phyloP scores from a whole-genome alignment of 2,113 vertebrate genomes.

The Mirounga angustirostris region DNA sequence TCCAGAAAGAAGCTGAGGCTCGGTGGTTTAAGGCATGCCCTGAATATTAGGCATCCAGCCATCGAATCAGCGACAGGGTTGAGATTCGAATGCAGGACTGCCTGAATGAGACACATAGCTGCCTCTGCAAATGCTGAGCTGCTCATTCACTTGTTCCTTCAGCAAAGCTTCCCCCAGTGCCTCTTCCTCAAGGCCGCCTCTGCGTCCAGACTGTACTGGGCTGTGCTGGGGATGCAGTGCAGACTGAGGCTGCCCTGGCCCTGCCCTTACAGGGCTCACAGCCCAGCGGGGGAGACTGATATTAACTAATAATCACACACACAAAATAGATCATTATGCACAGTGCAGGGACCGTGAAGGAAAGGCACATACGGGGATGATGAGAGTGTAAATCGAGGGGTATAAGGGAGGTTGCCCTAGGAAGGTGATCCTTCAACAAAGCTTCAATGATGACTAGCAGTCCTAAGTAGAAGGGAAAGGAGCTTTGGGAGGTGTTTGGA shows the following conservation, averaged over 20 bases:
- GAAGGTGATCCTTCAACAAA: background rate
- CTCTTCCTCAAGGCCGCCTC: background rate
- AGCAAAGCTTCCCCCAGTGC: background rate
- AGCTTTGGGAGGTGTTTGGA: background rate
- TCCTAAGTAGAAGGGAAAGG: background rate
- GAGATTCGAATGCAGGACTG: fast-evolving
- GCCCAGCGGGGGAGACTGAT: background rate
- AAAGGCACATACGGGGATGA: background rate
- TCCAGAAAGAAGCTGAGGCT: background rate
- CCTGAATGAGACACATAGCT: background rate
- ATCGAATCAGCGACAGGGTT: background rate
- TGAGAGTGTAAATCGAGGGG: background rate
- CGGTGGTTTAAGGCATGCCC: background rate
- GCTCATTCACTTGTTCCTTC: background rate
- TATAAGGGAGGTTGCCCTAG: background rate
- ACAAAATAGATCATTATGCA: background rate
- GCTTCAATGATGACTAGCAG: background rate
- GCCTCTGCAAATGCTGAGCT: background rate
- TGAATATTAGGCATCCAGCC: background rate
- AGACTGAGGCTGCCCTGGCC: background rate
- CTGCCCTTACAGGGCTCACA: background rate
- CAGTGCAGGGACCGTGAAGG: background rate
- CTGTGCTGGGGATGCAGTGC: background rate
- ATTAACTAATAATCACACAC: background rate
- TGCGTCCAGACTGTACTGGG: background rate